Evolutionary conservation across 2,113 vertebrate species (phyloP).

Genomic region (Raja brachyura): DNA sequence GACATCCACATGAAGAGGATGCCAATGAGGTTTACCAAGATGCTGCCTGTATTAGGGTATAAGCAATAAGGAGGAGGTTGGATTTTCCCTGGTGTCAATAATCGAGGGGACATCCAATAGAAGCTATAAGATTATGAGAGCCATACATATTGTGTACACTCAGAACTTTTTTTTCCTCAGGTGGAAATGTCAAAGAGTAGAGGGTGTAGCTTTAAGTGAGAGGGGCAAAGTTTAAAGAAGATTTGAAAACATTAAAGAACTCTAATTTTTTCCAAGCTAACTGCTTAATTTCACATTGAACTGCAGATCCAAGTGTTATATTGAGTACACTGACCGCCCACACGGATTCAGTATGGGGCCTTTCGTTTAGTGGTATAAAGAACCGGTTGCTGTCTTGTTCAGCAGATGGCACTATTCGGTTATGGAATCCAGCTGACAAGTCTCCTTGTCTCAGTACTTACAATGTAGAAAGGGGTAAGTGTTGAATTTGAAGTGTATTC

Average conservation of each 20-base stretch:
- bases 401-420: conserved; percentile 88
- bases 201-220: too few relatives aligned
- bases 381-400: conserved; percentile 93
- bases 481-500: neutral
- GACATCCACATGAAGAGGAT: too few relatives aligned
- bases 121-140: too few relatives aligned
- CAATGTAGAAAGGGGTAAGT: conserved; percentile 72
- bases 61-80: too few relatives aligned
- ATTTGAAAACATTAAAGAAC: neutral
- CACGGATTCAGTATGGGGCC: conserved; percentile 88
- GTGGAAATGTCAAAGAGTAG: too few relatives aligned
- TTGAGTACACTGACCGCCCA: conserved; percentile 84
- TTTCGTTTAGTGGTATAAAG: conserved; percentile 90
- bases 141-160: too few relatives aligned
- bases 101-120: too few relatives aligned
- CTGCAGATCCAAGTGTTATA: conserved; percentile 81
- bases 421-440: conserved; percentile 90
- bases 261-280: neutral
- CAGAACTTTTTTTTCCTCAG: neutral
- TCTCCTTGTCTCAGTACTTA: conserved; percentile 87
- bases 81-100: too few relatives aligned
- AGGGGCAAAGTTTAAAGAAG: neutral
- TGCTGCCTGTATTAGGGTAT: too few relatives aligned
- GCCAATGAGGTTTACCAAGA: too few relatives aligned
- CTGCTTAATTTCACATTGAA: neutral